phyloP scores from a whole-genome alignment of 30 jellyfish, hydroid and myxozoan genomes.

The Aurelia sp. region DNA sequence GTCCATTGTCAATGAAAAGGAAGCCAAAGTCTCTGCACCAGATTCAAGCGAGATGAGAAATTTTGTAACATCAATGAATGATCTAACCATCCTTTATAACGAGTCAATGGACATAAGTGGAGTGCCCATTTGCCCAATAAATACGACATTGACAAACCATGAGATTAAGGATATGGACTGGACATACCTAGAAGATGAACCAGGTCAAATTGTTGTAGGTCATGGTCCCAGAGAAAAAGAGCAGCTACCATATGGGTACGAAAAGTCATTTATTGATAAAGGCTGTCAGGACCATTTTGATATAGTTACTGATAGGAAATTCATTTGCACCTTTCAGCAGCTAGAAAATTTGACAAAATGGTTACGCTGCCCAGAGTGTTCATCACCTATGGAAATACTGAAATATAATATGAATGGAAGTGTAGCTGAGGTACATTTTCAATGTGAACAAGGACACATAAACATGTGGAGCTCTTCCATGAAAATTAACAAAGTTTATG shows the following conservation, averaged over 20 bases:
- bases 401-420: no score
- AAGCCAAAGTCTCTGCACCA: not conserved
- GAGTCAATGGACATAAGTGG: conserved; percentile 7
- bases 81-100: not conserved
- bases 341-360: no score
- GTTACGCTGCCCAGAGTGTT: no score
- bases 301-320: not conserved
- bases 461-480: no score
- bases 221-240: not conserved
- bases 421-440: no score
- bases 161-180: conserved; percentile 2
- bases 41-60: conserved; percentile 2
- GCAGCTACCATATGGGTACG: conserved; percentile 8
- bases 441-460: no score
- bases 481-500: no score
- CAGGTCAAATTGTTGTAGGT: conserved; percentile 3
- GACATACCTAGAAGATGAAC: not conserved
- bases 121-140: not conserved
- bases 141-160: not conserved
- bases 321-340: not conserved
- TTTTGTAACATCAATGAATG: not conserved
- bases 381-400: no score
- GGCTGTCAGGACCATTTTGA: not conserved
- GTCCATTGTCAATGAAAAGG: not conserved
- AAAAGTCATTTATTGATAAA: not conserved